Percentiles rank a stretch among this genome's conserved stretches.
These are phyloP conservation scores for Eristalinus sepulchralis DNA, from an alignment of 2,888 invertebrate species.

Conservation along the genomic window DNA sequence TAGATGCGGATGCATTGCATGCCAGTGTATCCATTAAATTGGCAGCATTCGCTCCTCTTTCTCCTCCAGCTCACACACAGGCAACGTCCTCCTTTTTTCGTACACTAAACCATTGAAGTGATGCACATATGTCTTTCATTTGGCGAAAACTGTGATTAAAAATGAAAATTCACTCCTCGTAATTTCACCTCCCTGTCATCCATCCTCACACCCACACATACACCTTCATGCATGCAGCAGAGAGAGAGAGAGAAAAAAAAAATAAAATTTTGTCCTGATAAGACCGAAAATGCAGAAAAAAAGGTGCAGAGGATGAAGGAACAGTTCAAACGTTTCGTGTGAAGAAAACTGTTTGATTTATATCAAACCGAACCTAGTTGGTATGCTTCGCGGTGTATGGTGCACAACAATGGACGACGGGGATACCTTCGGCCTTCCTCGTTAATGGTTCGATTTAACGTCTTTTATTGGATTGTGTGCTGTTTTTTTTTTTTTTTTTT, in stretches of 20 bases:
- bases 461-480: constrained; percentile 31
- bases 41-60: not conserved
- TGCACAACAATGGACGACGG: constrained; percentile 14
- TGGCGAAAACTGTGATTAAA: constrained; percentile 29
- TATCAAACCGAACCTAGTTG: constrained; percentile 13
- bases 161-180: constrained; percentile 24
- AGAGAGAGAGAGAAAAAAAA: not conserved
- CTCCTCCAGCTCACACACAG: not conserved
- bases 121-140: constrained; percentile 44
- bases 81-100: not conserved
- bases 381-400: constrained; percentile 11
- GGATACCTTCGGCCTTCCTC: constrained; percentile 4
- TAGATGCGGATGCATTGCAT: constrained; percentile 56
- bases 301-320: not conserved
- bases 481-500: constrained; percentile 39
- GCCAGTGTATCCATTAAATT: not conserved
- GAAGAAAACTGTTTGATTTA: constrained; percentile 55
- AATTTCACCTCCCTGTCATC: no score
- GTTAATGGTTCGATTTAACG: constrained; percentile 53
- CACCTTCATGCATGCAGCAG: not conserved
- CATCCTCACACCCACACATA: not conserved
- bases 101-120: not conserved
- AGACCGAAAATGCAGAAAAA: not conserved
- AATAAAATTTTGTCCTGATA: constrained; percentile 16
- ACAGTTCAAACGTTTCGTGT: constrained; percentile 17